Evolutionary conservation across 2,888 invertebrate genomes (phyloP), one percentile per base, ranked within the genome.

Genomic region (Choreutis nemorana): DNA sequence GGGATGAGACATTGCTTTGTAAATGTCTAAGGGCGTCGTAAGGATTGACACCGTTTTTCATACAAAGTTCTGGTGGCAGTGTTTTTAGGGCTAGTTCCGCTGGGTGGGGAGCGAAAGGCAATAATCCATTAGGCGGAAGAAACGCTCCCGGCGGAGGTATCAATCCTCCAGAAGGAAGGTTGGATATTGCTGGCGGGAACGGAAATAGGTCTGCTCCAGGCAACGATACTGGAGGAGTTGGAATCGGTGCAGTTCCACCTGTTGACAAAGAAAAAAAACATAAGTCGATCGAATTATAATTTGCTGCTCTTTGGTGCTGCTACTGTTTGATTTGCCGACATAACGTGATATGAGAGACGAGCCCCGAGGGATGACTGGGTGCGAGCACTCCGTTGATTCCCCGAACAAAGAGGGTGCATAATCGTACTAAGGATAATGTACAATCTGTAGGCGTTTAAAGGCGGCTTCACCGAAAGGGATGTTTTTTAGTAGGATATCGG

Each of bases 381-480:
- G 68, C 64, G 65, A 67, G 73, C 64, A 72, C 75, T 73, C 64
- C 55, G 62, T 47, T 60, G 65, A 75, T 71, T 75, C 75, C 70
- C 77, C 55, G 71, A 65, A 75, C 77, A 70, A 58, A 70, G 73
- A 65, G 78, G 78, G 78, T 78, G 78, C 78, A 78, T 78, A 78
- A 78, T 78, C 75, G 72, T 68, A 75, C 72, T 75, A 73, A 77
- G 75, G 78, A 78, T 77, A 78, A 77, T 78, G 77, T 78, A 78
- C 78, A 78, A 78, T 78, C 78, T 78, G 78, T 77, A 78, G 78
- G 75, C 78, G 75, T 78, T 78, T 78, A 78, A 77, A 78, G 77
- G 71, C 75, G 66, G 75, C 75, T 67, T 71, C 66, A 63, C 51
- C 63, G 66, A 73, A 77, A 78, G 78, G 78, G 77, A 78, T 77